Percentiles rank a stretch among this genome's conserved stretches.
These are phyloP conservation scores for Coleophora deauratella DNA, from an alignment of 2,888 invertebrate species.

Conservation along the genomic window DNA sequence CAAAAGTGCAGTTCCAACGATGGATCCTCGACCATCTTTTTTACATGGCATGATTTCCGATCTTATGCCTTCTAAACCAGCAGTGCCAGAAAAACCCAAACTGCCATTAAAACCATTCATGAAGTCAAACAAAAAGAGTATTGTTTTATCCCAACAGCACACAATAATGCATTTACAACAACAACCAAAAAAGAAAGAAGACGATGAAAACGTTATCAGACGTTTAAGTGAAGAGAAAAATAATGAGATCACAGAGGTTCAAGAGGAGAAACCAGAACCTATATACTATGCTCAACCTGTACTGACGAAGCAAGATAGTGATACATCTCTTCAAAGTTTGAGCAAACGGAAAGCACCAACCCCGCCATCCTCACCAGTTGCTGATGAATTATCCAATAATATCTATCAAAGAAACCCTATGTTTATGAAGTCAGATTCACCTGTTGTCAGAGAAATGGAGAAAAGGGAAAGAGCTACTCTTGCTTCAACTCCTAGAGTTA, in stretches of 20 bases:
- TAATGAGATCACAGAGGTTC: constrained; percentile 50
- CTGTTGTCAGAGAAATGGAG: constrained; percentile 83
- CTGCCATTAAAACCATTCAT: constrained; percentile 74
- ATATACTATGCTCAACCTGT: constrained; percentile 65
- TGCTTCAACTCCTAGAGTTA: constrained; percentile 37
- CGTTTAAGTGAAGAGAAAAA: constrained; percentile 46
- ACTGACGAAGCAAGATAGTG: constrained; percentile 73
- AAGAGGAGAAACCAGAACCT: constrained; percentile 53
- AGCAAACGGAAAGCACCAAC: constrained; percentile 86
- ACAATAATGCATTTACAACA: constrained; percentile 69
- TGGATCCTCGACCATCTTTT: constrained; percentile 79
- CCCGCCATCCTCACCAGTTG: constrained; percentile 74
- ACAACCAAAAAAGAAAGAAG: constrained; percentile 48
- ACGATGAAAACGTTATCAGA: constrained; percentile 35
- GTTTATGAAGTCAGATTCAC: constrained; percentile 76
- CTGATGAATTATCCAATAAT: constrained; percentile 63
- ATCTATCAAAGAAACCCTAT: constrained; percentile 77
- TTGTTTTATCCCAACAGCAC: constrained; percentile 54
- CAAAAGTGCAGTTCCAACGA: constrained; percentile 77
- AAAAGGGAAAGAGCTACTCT: constrained; percentile 79
- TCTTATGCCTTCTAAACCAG: constrained; percentile 69
- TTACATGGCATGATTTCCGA: constrained; percentile 78
- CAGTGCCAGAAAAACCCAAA: constrained; percentile 82
- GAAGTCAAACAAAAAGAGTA: constrained; percentile 60
- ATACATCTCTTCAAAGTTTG: constrained; percentile 67